These are phyloP conservation scores for Catostomus latipinnis DNA, from an alignment of 2,797 vertebrate genomes.

Conservation along the genomic window DNA sequence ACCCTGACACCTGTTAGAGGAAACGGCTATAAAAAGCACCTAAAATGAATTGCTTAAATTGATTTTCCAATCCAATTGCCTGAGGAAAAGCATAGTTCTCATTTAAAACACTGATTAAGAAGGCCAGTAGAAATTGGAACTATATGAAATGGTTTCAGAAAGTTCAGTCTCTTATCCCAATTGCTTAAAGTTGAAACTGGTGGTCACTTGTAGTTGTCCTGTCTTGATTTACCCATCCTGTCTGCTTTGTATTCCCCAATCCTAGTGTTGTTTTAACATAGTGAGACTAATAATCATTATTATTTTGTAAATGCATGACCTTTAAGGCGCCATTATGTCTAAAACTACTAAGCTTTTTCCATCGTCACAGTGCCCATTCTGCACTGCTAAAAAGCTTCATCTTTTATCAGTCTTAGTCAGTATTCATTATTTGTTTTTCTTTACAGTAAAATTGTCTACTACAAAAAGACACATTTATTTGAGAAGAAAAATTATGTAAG, in stretches of 20 bases:
- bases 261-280: constrained; percentile 19
- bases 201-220: not conserved
- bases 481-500: no score
- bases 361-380: not conserved
- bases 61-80: constrained; percentile 67
- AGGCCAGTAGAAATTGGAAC: constrained; percentile 54
- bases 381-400: no score
- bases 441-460: no score
- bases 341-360: constrained; percentile 20
- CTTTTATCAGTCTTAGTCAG: no score
- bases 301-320: constrained; percentile 36
- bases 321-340: constrained; percentile 23
- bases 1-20: constrained; percentile 61
- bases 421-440: no score
- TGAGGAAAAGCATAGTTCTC: constrained; percentile 60
- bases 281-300: not conserved
- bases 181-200: not conserved
- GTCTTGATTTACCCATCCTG: constrained; percentile 33
- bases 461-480: no score
- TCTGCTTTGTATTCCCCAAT: constrained; percentile 22
- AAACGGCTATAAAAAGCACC: constrained; percentile 64
- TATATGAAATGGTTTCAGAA: constrained; percentile 39
- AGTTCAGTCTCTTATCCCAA: constrained; percentile 33
- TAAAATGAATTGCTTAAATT: constrained; percentile 67
- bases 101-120: constrained; percentile 67